Percentiles rank a stretch among this genome's conserved stretches.
Conservation (phyloP, 2,113 vertebrate genomes). For the Aspidoscelis tigris region DNA sequence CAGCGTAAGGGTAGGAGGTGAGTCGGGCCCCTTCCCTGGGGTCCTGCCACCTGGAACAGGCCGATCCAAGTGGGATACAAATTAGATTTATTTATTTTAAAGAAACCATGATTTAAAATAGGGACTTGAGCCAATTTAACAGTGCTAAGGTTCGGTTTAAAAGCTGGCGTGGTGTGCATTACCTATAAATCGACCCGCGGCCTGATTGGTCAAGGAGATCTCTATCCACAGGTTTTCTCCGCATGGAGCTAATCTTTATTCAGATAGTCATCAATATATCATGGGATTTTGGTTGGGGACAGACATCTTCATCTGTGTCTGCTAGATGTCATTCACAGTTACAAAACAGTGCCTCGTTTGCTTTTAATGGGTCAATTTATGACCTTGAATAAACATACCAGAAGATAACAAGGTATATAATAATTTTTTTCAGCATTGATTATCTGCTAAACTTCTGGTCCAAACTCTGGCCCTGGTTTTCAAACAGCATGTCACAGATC, state of each 20-base stretch:
- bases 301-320: too few species aligned
- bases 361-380: too few species aligned
- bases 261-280: background rate
- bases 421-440: too few species aligned
- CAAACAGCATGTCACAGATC: too few species aligned
- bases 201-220: background rate
- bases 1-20: too few species aligned
- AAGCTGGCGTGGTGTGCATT: background rate
- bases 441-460: too few species aligned
- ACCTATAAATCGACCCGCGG: background rate
- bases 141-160: background rate
- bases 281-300: background rate
- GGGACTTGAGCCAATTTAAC: background rate
- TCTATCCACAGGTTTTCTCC: background rate
- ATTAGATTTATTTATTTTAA: background rate
- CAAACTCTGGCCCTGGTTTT: too few species aligned
- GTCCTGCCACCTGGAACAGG: too few species aligned
- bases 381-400: too few species aligned
- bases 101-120: background rate
- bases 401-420: too few species aligned
- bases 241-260: background rate
- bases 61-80: too few species aligned
- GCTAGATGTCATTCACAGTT: background rate
- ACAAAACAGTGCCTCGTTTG: constrained; percentile 12
- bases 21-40: too few species aligned